phyloP scores from a whole-genome alignment of 2,797 vertebrate species.

The Chelon labrosus region DNA sequence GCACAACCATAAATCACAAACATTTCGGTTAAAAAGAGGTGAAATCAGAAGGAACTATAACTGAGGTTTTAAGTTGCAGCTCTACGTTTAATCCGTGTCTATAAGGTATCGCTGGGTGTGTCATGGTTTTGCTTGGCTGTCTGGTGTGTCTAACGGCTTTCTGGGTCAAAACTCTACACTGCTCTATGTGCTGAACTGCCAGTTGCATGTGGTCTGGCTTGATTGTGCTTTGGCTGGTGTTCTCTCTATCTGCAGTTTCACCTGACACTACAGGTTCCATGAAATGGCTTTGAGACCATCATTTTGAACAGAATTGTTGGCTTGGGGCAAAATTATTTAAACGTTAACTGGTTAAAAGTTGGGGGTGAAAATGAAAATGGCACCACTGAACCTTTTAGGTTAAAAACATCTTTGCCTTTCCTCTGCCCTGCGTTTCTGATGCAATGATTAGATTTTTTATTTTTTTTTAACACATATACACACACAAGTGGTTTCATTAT shows the following conservation, averaged over 20 bases:
- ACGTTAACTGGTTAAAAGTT: neutral
- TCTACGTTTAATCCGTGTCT: neutral
- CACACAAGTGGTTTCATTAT: too few species aligned
- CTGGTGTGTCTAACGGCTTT: conserved; percentile 40
- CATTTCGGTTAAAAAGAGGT: neutral
- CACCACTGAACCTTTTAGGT: neutral
- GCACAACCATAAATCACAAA: conserved; percentile 58
- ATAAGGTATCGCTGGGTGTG: conserved; percentile 7
- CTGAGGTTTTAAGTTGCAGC: neutral
- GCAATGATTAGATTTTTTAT: neutral
- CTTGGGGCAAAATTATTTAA: too few species aligned
- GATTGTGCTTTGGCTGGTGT: conserved; percentile 74
- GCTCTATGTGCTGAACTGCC: conserved; percentile 55
- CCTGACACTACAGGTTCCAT: conserved; percentile 79
- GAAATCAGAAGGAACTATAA: neutral
- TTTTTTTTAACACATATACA: too few species aligned
- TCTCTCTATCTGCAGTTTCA: conserved; percentile 78
- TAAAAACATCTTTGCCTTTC: neutral
- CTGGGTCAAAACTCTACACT: conserved; percentile 47
- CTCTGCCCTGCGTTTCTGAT: conserved; percentile 15
- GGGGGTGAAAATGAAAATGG: neutral
- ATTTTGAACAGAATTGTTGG: neutral
- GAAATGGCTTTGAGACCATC: conserved; percentile 60
- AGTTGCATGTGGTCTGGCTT: conserved; percentile 74
- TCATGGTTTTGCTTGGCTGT: conserved; percentile 67